Evolutionary conservation across 2,797 vertebrate species (phyloP).

Genomic region (Molossus molossus): DNA sequence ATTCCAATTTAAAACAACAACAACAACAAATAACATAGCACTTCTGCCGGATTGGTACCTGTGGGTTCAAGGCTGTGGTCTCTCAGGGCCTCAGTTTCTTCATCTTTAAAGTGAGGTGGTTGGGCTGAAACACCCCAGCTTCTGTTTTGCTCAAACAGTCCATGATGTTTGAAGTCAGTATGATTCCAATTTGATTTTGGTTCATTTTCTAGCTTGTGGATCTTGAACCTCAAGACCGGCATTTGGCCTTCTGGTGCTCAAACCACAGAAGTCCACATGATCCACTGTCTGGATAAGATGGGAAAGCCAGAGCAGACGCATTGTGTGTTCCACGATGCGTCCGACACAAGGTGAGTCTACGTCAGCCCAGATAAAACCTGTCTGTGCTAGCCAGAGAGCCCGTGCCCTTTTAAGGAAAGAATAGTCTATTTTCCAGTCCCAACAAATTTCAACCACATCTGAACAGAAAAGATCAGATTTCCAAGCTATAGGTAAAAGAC

Average conservation of each 20-base stretch:
- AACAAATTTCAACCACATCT: conserved; percentile 90
- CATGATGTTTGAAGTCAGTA: neutral
- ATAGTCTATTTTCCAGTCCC: conserved; percentile 91
- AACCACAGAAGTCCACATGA: neutral
- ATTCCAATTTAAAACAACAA: conserved; percentile 29
- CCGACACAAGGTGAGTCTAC: conserved; percentile 57
- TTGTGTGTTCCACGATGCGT: conserved; percentile 62
- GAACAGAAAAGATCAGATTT: conserved; percentile 90
- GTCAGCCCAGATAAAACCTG: conserved; percentile 76
- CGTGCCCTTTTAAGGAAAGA: conserved; percentile 86
- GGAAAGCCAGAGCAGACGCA: conserved; percentile 44
- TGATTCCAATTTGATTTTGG: conserved; percentile 33
- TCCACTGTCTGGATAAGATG: conserved; percentile 54
- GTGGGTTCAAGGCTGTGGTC: neutral
- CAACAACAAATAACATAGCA: neutral
- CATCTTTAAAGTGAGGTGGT: neutral
- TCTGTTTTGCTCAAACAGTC: neutral
- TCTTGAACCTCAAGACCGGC: conserved; percentile 15
- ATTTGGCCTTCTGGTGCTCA: neutral
- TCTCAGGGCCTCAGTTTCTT: neutral
- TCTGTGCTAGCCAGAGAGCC: conserved; percentile 78
- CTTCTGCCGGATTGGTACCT: neutral
- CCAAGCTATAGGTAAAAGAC: conserved; percentile 90
- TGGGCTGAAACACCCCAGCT: neutral
- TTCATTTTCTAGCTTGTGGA: conserved; percentile 39